These are phyloP conservation scores for Ischnura elegans DNA, from an alignment of 2,888 invertebrate species.

Conservation along the genomic window DNA sequence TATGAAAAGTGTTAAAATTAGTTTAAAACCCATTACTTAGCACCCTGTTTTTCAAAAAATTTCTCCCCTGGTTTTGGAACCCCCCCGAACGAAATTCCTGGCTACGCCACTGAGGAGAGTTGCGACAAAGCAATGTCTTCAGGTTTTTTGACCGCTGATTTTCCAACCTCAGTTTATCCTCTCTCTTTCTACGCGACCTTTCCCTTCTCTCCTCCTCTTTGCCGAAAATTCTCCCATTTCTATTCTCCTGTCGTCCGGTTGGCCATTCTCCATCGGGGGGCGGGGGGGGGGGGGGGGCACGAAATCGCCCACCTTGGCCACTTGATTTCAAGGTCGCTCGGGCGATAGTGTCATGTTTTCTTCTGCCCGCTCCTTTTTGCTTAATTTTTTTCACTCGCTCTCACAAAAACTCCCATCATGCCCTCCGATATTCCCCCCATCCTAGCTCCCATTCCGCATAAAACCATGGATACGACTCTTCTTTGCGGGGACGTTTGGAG, in stretches of 20 bases:
- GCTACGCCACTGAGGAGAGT: too few species aligned
- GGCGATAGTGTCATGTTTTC: background rate
- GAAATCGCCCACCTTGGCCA: slow-evolving; percentile 38
- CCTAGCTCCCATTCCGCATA: background rate
- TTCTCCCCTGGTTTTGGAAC: too few species aligned
- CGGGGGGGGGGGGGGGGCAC: too few species aligned
- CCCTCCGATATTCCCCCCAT: background rate
- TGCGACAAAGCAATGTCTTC: too few species aligned
- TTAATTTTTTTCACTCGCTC: background rate
- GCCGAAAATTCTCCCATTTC: background rate
- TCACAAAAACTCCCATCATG: background rate
- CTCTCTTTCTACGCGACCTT: too few species aligned
- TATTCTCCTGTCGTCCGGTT: background rate
- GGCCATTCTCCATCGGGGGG: too few species aligned
- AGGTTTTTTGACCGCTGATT: too few species aligned
- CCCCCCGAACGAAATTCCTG: too few species aligned
- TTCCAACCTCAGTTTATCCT: too few species aligned
- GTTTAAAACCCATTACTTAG: too few species aligned
- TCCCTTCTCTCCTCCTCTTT: background rate
- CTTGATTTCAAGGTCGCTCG: background rate
- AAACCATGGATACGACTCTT: background rate
- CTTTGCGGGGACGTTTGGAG: background rate
- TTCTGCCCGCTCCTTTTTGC: background rate
- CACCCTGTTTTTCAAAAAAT: too few species aligned
- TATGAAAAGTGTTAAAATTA: too few species aligned